Evolutionary conservation across 2,113 vertebrate genomes (phyloP).

Genomic region (Prionailurus bengalensis): DNA sequence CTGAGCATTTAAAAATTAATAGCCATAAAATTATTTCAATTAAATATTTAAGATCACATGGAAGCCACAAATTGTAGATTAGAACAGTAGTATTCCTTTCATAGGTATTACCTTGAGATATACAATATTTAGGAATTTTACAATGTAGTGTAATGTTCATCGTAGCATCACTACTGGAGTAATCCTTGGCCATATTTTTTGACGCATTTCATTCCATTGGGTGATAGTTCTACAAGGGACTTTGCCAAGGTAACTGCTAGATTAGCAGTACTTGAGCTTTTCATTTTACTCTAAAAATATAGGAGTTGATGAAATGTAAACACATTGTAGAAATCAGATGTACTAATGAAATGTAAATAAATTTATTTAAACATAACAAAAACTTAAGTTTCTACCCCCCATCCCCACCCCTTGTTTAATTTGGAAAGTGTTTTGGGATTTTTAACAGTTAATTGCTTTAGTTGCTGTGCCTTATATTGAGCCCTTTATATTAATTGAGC

Average conservation of each 20-base stretch:
- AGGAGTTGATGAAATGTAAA: neutral
- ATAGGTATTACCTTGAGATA: neutral
- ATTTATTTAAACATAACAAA: neutral
- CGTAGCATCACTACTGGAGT: neutral
- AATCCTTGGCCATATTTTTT: neutral
- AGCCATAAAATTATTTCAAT: conserved; percentile 4
- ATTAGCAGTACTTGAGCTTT: neutral
- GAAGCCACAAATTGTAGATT: neutral
- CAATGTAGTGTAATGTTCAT: neutral
- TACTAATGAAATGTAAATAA: neutral
- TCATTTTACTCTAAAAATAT: neutral
- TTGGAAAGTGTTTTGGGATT: neutral
- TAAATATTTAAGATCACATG: neutral
- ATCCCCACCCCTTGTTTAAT: neutral
- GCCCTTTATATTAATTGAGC: neutral
- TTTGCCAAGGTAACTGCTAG: neutral
- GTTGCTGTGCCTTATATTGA: neutral
- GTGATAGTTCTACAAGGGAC: neutral
- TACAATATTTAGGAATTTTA: neutral
- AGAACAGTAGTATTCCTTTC: neutral
- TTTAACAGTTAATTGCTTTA: neutral
- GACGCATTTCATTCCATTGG: neutral
- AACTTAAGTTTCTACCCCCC: neutral
- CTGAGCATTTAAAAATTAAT: neutral
- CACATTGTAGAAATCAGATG: neutral